Base-by-base conservation (phyloP, 2,888 invertebrate genomes). In the Colletes collaris region DNA sequence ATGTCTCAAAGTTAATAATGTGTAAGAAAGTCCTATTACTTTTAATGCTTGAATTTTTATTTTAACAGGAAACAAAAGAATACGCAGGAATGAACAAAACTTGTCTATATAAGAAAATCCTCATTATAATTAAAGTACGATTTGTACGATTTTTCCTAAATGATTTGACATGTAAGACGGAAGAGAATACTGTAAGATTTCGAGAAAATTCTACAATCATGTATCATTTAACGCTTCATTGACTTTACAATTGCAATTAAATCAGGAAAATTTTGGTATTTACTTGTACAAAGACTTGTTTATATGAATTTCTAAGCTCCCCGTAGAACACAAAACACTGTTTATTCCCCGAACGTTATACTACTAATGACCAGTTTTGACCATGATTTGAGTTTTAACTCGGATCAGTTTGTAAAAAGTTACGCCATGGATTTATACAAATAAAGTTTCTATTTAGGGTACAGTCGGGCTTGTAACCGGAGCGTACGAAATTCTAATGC, bases 1-100 rank as follows among this genome's bases (percentile, higher is more conserved):
- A 83, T 84, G 66, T 82, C 89, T 67, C 92, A 90, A 74, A 92
- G 92, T 91, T 91, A 92, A 92, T 91, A 59, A 80, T n/a, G 44
- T 72, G 62, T 76, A 71, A 78, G 50, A 73, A 66, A 55, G 50
- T 73, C 69, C 58, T 56, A 49, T 74, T 63, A 52, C 60, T 73
- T 80, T 79, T 72, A 74, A 74, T 58, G 46, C 67, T 81, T 76
- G 77, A 27, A 79, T 73, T 79, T 81, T 69, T 71, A 72, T 79
- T 73, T 74, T 77, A 62, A 53, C 67, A 53, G 50, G 13, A 68
- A 73, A 73, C 60, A 40, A 58, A 77, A 72, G 56, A 71, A 55
- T 37, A 78, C 53, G 52, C 50, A 76, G 37, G 50, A 62, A 52
- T 60, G 59, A 62, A 35, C 11, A 4, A 71, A 66, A 68, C 56